Percentiles rank a stretch among this genome's conserved stretches.
Evolutionary conservation across 2,888 invertebrate species (phyloP).

Genomic region (Julus scanicus): DNA sequence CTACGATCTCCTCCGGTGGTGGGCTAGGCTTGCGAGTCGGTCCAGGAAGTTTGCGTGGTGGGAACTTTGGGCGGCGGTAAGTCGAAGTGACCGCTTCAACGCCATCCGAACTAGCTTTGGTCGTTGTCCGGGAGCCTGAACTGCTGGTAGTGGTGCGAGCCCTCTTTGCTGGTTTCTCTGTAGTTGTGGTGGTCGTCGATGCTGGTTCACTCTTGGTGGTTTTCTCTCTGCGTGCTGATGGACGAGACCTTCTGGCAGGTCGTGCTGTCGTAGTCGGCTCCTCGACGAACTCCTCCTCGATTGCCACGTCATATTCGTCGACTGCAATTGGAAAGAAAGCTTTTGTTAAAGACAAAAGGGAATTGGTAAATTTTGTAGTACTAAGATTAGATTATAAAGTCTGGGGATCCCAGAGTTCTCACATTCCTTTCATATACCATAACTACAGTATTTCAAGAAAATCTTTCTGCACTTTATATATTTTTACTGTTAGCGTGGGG

Average conservation of each 20-base stretch:
- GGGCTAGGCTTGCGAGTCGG: constrained; percentile 9
- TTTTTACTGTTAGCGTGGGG: too few species aligned
- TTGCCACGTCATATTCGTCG: constrained; percentile 22
- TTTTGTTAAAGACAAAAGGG: too few species aligned
- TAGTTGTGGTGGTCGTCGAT: constrained; percentile 12
- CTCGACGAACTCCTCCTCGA: constrained; percentile 43
- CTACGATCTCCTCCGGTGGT: constrained; percentile 9
- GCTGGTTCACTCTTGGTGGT: constrained; percentile 21
- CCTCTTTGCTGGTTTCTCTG: constrained; percentile 38
- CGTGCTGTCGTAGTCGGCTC: constrained; percentile 46
- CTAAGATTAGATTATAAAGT: too few species aligned
- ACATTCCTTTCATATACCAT: too few species aligned
- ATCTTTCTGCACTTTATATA: too few species aligned
- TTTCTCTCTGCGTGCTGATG: neutral
- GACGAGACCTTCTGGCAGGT: constrained; percentile 6
- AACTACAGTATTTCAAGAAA: too few species aligned
- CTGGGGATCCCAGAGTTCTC: too few species aligned
- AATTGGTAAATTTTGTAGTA: too few species aligned
- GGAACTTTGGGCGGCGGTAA: constrained; percentile 52
- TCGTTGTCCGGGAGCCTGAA: neutral
- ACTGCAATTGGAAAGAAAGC: neutral
- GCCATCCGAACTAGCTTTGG: neutral
- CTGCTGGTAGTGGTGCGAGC: neutral
- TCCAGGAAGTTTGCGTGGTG: constrained; percentile 46
- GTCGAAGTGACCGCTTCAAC: neutral